A percentile compares a stretch with the other conserved stretches of the same genome.
These are phyloP conservation scores for Strix occidentalis DNA, from an alignment of 2,797 vertebrate genomes.

Conservation along the genomic window DNA sequence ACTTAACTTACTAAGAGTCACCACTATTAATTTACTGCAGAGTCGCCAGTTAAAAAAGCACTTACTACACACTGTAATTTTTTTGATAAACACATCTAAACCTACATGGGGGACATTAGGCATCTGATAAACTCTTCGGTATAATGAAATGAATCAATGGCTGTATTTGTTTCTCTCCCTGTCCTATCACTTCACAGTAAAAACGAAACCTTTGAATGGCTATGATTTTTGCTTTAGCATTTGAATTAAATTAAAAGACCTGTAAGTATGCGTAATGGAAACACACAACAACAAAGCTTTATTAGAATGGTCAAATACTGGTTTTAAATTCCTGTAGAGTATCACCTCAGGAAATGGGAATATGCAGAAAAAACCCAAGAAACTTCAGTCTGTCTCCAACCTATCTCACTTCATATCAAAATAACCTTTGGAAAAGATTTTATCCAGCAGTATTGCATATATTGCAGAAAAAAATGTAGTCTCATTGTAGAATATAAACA, in stretches of 20 bases:
- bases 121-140: neutral
- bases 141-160: neutral
- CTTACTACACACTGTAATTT: neutral
- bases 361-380: neutral
- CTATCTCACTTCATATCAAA: neutral
- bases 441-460: neutral
- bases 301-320: neutral
- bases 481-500: neutral
- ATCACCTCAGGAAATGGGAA: neutral
- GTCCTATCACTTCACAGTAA: neutral
- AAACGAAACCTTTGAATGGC: neutral
- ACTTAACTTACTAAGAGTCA: neutral
- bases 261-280: neutral
- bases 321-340: neutral
- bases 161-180: neutral
- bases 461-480: neutral
- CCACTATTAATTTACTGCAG: neutral
- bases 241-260: neutral
- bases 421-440: neutral
- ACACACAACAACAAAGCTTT: neutral
- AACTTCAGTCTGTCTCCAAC: neutral
- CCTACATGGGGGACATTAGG: neutral
- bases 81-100: neutral
- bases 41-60: neutral
- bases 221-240: neutral